Evolutionary conservation across 2,113 vertebrate species (phyloP), one percentile per base, ranked within the genome.

Genomic region (Atrichornis clamosus): DNA sequence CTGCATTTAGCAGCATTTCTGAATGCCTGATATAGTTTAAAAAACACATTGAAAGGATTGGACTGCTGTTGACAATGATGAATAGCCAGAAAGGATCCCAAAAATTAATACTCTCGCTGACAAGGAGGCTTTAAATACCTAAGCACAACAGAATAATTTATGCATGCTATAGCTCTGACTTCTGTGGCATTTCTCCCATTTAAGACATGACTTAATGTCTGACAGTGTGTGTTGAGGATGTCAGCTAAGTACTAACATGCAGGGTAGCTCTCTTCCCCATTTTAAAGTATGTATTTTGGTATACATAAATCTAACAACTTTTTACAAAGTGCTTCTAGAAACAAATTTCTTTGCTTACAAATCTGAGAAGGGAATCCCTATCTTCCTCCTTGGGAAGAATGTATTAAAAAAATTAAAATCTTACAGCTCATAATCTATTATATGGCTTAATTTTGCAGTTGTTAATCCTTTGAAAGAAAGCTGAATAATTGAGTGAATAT

Each of bases 111-210:
- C 28, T 21, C 28, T 64, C 22, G 23, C 58, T 88, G 75, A 84
- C 7, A 32, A 84, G 84, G 35, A 84, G 65, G 56, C 74, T 94
- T 95, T 96, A 96, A 95, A 93, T 73, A 84, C 27, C 21, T 52
- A 69, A 72, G 47, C 41, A 75, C 26, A 91, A 60, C 58, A 86
- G 68, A 92, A 63, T 69, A 26, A 78, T 65, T 95, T 89, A 73
- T 84, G 89, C 82, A 73, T 95, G 76, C 24, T 52, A 49, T 59
- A 84, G 64, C 47, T 96, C 18, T 87, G 63, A 55, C 39, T 95
- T 93, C 44, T 21, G n/a, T 72, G 87, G 23, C 50, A 46, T 72
- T 94, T 89, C 37, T 89, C 63, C 53, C 69, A 9, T 78, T 90
- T 74, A 85, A 94, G 69, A 64, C 28, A 16, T 44, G 69, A 41